Percentiles rank a stretch among this genome's conserved stretches.
Evolutionary conservation across 2,113 vertebrate genomes (phyloP).

Genomic region (Bambusicola thoracicus): DNA sequence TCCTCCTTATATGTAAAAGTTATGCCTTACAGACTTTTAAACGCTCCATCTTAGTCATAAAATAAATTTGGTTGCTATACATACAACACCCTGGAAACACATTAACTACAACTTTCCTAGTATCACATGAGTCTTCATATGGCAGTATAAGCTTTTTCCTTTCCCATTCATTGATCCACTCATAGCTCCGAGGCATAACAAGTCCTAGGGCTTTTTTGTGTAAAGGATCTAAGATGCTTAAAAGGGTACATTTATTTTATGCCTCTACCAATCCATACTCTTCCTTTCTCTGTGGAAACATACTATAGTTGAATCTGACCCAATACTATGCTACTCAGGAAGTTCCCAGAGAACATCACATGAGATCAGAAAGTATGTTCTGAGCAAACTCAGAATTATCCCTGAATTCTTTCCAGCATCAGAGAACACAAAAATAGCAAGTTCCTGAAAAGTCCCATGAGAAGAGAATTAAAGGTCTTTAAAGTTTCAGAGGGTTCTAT

Average conservation of each 20-base stretch:
- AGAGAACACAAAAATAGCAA: neutral
- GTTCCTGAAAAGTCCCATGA: neutral
- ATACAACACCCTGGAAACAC: neutral
- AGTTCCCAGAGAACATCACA: neutral
- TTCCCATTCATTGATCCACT: neutral
- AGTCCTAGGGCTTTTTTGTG: neutral
- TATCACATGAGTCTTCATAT: neutral
- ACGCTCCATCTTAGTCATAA: neutral
- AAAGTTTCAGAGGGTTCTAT: too few species aligned
- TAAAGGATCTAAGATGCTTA: neutral
- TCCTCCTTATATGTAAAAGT: neutral
- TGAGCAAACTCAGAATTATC: neutral
- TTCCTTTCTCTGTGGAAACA: neutral
- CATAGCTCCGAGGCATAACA: neutral
- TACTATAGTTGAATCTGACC: neutral
- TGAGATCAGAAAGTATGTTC: neutral
- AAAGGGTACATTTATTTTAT: neutral
- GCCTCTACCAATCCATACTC: neutral
- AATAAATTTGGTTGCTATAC: neutral
- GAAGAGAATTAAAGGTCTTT: neutral
- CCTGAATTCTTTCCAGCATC: neutral
- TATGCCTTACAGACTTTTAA: neutral
- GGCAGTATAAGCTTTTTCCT: neutral
- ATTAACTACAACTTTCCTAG: neutral
- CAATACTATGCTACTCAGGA: neutral